A percentile compares a stretch with the other conserved stretches of the same genome.
phyloP scores from a whole-genome alignment of 2,888 invertebrate genomes.

The Pseudoips prasinana region DNA sequence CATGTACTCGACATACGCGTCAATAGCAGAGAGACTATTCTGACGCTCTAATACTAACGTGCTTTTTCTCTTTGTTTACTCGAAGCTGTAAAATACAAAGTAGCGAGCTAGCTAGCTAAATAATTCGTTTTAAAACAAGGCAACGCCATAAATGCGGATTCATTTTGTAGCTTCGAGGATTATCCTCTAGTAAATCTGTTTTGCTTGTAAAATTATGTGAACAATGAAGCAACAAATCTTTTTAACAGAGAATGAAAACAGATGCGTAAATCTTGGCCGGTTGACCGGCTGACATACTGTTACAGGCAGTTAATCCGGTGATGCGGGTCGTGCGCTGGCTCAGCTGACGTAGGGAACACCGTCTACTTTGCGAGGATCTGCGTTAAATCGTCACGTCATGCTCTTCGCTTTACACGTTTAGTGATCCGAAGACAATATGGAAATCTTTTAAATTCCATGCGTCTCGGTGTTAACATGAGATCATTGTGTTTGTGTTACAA shows the following conservation, averaged over 20 bases:
- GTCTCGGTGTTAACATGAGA: conserved; percentile 33
- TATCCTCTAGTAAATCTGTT: conserved; percentile 15
- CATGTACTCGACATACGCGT: conserved; percentile 49
- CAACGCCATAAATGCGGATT: no score
- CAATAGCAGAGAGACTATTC: conserved; percentile 47
- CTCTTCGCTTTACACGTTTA: conserved; percentile 34
- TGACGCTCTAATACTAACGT: conserved; percentile 27
- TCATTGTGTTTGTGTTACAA: conserved; percentile 19
- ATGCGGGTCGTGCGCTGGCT: conserved; percentile 64
- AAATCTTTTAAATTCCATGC: conserved; percentile 29
- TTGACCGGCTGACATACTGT: conserved; percentile 68
- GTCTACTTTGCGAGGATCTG: conserved; percentile 51
- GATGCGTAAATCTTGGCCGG: conserved; percentile 69
- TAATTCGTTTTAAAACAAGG: no score
- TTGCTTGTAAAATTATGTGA: conserved; percentile 17
- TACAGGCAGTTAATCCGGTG: conserved; percentile 76
- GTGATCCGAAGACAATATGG: conserved; percentile 27
- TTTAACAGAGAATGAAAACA: conserved; percentile 60
- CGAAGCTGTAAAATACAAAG: no score
- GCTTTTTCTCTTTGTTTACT: conserved; percentile 14
- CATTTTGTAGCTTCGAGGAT: not conserved
- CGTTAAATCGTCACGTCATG: conserved; percentile 58
- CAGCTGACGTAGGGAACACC: conserved; percentile 55
- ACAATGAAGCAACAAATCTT: conserved; percentile 41
- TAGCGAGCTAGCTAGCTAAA: no score